Evolutionary conservation across 2,888 invertebrate genomes (phyloP).

Genomic region (Lycocerus yunnanus): DNA sequence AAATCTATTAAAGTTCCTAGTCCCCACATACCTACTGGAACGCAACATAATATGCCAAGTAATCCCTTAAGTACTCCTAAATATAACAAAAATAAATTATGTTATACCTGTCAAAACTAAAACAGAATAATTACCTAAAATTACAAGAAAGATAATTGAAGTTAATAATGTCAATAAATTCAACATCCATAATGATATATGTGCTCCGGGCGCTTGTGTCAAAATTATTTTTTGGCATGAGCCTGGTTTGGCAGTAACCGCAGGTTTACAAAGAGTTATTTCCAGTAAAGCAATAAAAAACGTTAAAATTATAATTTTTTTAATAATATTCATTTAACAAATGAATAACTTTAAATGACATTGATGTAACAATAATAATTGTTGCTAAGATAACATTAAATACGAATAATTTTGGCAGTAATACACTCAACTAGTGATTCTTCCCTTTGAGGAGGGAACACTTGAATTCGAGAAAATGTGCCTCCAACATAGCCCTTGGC

Average conservation of each 20-base stretch:
- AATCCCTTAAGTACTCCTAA: slow-evolving; percentile 36
- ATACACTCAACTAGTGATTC: slow-evolving; percentile 52
- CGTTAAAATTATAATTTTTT: background rate
- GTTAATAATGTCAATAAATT: background rate
- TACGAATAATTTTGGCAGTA: slow-evolving; percentile 59
- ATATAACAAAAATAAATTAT: background rate
- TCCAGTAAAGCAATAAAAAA: background rate
- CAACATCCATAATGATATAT: background rate
- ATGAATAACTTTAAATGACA: background rate
- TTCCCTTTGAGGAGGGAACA: slow-evolving; percentile 51
- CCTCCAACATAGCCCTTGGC: slow-evolving; percentile 76
- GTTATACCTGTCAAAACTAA: background rate
- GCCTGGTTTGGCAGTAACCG: background rate
- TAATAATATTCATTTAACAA: background rate
- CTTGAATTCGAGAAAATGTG: slow-evolving; percentile 72
- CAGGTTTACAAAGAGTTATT: background rate
- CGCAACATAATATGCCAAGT: slow-evolving; percentile 31
- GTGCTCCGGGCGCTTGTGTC: background rate
- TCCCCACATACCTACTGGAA: slow-evolving; percentile 41
- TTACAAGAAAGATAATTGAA: background rate
- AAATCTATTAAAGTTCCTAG: slow-evolving; percentile 39
- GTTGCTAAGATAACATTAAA: slow-evolving; percentile 45
- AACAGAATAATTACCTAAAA: background rate
- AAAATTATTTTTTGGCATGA: background rate
- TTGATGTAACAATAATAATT: background rate